Percentiles rank a stretch among this genome's conserved stretches.
phyloP scores from a whole-genome alignment of 2,888 invertebrate genomes.

The Chrysopilus asiliformis region DNA sequence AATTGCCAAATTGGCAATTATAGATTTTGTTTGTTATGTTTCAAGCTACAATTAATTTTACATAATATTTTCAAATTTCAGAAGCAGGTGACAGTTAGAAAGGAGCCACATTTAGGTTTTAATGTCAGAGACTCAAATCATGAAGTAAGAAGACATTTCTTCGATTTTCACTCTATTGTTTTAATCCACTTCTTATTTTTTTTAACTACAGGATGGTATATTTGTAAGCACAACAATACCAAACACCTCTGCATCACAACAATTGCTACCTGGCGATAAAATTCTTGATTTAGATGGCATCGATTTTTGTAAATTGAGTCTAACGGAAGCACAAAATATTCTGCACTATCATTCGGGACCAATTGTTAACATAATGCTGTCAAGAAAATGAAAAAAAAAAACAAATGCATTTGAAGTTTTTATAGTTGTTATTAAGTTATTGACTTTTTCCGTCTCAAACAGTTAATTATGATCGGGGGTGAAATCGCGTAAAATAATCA shows the following conservation, averaged over 20 bases:
- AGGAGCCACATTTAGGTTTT: constrained; percentile 27
- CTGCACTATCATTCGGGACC: constrained; percentile 25
- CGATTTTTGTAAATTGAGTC: constrained; percentile 29
- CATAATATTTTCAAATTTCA: constrained; percentile 12
- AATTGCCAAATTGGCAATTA: too few relatives aligned
- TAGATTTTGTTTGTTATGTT: too few relatives aligned
- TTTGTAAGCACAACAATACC: constrained; percentile 26
- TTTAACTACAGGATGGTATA: constrained; percentile 22
- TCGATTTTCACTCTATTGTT: background rate
- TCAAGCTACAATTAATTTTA: too few relatives aligned
- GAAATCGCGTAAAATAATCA: too few relatives aligned
- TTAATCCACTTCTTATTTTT: background rate
- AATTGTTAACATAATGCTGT: constrained; percentile 31
- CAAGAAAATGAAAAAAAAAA: constrained; percentile 23
- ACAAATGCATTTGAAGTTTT: background rate
- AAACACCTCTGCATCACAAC: constrained; percentile 24
- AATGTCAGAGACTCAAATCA: constrained; percentile 26
- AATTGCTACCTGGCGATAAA: constrained; percentile 27
- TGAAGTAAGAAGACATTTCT: constrained; percentile 19
- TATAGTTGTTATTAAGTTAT: background rate
- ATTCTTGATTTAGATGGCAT: constrained; percentile 31
- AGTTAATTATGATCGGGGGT: too few relatives aligned
- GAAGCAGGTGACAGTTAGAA: constrained; percentile 30
- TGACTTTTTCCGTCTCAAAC: too few relatives aligned
- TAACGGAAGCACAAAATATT: constrained; percentile 27